Conservation (phyloP, 35 echinoderm and acorn worm species). For the Eucidaris tribuloides region DNA sequence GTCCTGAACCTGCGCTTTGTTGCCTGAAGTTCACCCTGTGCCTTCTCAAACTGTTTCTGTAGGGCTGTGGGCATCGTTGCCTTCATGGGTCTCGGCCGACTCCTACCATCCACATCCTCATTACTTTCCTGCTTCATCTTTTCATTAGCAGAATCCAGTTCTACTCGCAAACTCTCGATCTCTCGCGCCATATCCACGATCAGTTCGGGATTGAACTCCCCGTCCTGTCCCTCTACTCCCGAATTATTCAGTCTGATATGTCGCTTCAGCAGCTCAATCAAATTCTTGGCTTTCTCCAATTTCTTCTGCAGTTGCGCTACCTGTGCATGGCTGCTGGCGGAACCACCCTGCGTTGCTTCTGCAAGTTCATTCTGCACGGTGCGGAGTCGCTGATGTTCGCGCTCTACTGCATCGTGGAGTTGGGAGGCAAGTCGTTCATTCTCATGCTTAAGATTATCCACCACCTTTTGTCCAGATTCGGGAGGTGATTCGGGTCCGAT, state of each 20-base stretch:
- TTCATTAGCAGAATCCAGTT: slow-evolving; percentile 27
- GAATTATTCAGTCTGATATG: slow-evolving; percentile 80
- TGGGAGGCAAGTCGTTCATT: slow-evolving; percentile 20
- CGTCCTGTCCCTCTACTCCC: slow-evolving; percentile 35
- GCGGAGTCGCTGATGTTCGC: not conserved
- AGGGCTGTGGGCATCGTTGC: slow-evolving; percentile 20
- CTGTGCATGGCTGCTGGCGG: slow-evolving; percentile 21
- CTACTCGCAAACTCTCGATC: slow-evolving; percentile 68
- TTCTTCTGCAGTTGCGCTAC: slow-evolving; percentile 63
- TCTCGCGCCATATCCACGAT: slow-evolving; percentile 92
- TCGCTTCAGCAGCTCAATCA: slow-evolving; percentile 79
- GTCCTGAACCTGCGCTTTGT: slow-evolving; percentile 22
- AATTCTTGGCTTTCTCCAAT: slow-evolving; percentile 64
- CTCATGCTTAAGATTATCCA: slow-evolving; percentile 43
- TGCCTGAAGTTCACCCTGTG: slow-evolving; percentile 57
- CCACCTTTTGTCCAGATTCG: slow-evolving; percentile 43
- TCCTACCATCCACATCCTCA: not conserved
- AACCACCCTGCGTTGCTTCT: not conserved
- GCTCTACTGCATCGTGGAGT: slow-evolving; percentile 16
- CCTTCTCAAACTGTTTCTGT: slow-evolving; percentile 52
- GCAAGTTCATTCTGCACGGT: not conserved
- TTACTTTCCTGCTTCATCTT: not conserved
- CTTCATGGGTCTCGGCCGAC: not conserved
- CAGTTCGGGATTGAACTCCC: slow-evolving; percentile 84
- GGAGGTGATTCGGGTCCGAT: slow-evolving; percentile 67